These are phyloP conservation scores for Sphaerophoria taeniata DNA, from an alignment of 2,888 invertebrate genomes.

Conservation along the genomic window DNA sequence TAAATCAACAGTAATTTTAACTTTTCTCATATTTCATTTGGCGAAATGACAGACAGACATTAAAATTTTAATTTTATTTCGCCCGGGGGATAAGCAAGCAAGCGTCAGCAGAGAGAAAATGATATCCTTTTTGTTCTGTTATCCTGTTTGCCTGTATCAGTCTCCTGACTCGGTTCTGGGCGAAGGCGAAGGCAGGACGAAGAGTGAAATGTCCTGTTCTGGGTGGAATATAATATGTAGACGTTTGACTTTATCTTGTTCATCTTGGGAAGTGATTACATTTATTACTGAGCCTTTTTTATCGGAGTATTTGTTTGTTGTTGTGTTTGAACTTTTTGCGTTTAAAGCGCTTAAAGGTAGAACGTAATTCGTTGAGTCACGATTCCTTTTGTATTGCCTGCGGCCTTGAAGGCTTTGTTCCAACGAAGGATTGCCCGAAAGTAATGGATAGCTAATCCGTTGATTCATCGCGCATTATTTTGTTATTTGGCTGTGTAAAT, in stretches of 20 bases:
- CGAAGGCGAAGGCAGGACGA: not conserved
- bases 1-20: conserved; percentile 71
- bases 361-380: conserved; percentile 6
- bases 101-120: conserved; percentile 41
- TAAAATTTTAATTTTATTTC: conserved; percentile 74
- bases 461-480: not conserved
- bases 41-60: conserved; percentile 71
- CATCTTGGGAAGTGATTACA: conserved; percentile 70
- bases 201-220: conserved; percentile 2
- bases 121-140: conserved; percentile 53
- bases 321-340: not conserved
- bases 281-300: conserved; percentile 67
- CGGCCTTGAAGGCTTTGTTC: conserved; percentile 4
- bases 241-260: conserved; percentile 58
- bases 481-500: not conserved
- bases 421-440: no score
- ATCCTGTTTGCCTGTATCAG: conserved; percentile 9
- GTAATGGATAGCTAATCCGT: not conserved
- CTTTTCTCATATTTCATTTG: conserved; percentile 72
- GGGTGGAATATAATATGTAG: conserved; percentile 17
- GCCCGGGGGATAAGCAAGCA: conserved; percentile 67
- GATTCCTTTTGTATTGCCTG: not conserved
- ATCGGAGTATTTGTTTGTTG: conserved; percentile 24
- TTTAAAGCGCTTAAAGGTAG: conserved; percentile 22
- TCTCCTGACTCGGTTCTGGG: no score